Conservation (phyloP, 2,888 invertebrate species). For the Lumbricus terrestris region DNA sequence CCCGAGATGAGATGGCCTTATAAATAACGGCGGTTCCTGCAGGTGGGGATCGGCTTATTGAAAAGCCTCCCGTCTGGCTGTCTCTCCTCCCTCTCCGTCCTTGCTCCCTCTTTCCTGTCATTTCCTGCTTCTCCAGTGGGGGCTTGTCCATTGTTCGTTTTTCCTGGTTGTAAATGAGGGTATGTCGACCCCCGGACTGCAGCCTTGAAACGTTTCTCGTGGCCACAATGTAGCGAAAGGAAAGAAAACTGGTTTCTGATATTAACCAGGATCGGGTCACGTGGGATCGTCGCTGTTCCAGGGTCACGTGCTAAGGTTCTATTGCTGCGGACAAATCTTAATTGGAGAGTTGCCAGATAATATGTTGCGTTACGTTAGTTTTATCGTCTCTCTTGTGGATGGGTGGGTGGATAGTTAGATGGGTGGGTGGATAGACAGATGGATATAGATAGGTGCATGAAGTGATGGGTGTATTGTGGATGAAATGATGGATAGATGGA, state of each 20-base stretch:
- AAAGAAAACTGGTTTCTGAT: not conserved
- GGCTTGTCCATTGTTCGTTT: not conserved
- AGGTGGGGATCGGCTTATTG: slow-evolving; percentile 9
- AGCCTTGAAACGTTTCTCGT: not conserved
- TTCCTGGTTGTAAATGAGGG: not conserved
- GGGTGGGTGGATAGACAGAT: too few relatives aligned
- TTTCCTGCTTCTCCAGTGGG: not conserved
- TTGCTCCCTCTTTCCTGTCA: not conserved
- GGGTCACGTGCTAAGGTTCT: too few relatives aligned
- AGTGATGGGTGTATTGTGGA: not conserved
- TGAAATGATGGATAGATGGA: not conserved
- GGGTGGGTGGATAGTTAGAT: not conserved
- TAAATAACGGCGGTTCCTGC: not conserved
- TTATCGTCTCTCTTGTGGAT: not conserved
- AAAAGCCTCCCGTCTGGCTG: not conserved
- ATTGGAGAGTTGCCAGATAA: not conserved
- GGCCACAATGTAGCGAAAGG: not conserved
- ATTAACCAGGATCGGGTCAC: not conserved
- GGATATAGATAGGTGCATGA: too few relatives aligned
- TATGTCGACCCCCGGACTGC: not conserved
- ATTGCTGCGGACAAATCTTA: not conserved
- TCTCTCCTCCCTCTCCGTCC: not conserved
- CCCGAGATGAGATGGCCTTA: slow-evolving; percentile 13
- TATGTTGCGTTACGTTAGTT: too few relatives aligned
- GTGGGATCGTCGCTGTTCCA: not conserved